Evolutionary conservation across 1,140 invertebrate genomes (phyloP), one percentile per base, ranked within the genome.

Genomic region (Zaprionus capensis): DNA sequence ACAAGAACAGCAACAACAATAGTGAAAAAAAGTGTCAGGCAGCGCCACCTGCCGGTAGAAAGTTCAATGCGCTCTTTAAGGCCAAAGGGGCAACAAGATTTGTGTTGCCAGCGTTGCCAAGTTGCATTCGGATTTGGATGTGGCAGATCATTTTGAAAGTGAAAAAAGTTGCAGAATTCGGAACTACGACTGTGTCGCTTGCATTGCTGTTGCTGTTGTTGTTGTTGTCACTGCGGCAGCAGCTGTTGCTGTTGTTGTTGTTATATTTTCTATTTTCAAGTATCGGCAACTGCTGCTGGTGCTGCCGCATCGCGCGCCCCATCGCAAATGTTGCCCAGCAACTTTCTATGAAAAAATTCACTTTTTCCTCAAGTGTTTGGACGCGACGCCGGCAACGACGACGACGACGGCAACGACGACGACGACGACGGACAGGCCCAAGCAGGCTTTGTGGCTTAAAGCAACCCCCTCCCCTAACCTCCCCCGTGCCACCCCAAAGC

Each of bases 341-440:
- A 88, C 85, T 88, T 88, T 88, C 85, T 88, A 88, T 88, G 85
- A 88, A 88, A 88, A 88, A 88, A 88, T 88, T 88, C 86, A 88
- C 85, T 88, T 88, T 88, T 88, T 88, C 85, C 84, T 74, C 78
- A 61, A 70, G 67, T 69, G 70, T 75, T 65, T 69, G 46, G 46
- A 51, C 46, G 61, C 67, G 61, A 70, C 68, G 49, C 51, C 46
- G 44, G 15, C 53, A 26, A 28, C 53, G 6, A 12, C 53, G 15
- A 28, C 57, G 28, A 31, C 28, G 5, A 1, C 26, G 34, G 20
- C 41, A 9, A n/a, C 58, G 41, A 58, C 55, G 63, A 17, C 28
- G 63, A 55, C 53, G 41, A n/a, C 67, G 46, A 17, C 15, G 46
- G 46, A 20, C 57, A 17, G 34, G 44, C 56, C 76, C 67, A 69